Evolutionary conservation across 1,140 invertebrate species (phyloP).

Genomic region (Heliconius melpomene): DNA sequence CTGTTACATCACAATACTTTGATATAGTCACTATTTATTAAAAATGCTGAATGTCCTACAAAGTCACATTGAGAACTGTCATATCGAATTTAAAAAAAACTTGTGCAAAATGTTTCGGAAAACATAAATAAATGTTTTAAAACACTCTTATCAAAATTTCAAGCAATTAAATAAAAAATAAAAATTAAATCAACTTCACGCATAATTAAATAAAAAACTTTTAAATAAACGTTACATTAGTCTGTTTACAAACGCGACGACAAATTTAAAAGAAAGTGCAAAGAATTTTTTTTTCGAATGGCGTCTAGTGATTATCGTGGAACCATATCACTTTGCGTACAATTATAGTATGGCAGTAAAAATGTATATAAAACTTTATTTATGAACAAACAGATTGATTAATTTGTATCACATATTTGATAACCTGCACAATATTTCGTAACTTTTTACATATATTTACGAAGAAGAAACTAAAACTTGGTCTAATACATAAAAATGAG

Average conservation of each 20-base stretch:
- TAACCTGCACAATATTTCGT: background rate
- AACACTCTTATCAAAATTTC: background rate
- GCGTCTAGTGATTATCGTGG: background rate
- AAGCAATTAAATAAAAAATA: background rate
- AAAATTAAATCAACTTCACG: background rate
- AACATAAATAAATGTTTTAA: background rate
- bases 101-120: background rate
- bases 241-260: background rate
- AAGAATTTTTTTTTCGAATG: background rate
- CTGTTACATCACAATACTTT: slow-evolving; percentile 10
- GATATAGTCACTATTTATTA: background rate
- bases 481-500: background rate
- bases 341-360: background rate
- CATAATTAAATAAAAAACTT: no score
- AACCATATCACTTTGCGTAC: background rate
- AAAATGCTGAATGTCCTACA: background rate
- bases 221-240: background rate
- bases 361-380: background rate
- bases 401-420: background rate
- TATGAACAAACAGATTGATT: background rate
- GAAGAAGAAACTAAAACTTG: background rate
- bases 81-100: background rate
- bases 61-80: background rate
- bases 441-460: background rate
- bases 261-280: background rate